Evolutionary conservation across 2,888 invertebrate genomes (phyloP).

Genomic region (Hypercompe scribonia): DNA sequence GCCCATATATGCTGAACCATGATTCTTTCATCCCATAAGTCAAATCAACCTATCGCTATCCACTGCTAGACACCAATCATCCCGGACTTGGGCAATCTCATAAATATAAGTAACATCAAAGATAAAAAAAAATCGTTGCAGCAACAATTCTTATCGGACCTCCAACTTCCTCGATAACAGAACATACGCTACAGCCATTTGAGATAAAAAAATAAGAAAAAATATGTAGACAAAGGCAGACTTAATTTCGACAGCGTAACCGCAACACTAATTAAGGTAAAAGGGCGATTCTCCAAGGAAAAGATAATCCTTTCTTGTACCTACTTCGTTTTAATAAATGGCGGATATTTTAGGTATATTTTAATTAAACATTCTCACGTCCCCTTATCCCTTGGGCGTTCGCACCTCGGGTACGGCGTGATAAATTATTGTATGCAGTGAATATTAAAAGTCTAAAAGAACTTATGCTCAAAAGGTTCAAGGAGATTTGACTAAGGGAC

Average conservation of each 20-base stretch:
- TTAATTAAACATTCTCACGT: constrained; percentile 74
- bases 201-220: constrained; percentile 25
- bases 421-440: constrained; percentile 50
- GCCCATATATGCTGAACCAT: no score
- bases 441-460: constrained; percentile 34
- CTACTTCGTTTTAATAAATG: constrained; percentile 69
- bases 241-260: constrained; percentile 39
- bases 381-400: constrained; percentile 42
- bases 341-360: constrained; percentile 64
- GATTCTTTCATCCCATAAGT: no score
- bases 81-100: no score
- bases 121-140: background rate
- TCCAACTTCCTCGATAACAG: background rate
- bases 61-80: no score
- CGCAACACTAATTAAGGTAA: constrained; percentile 65
- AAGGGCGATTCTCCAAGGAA: constrained; percentile 60
- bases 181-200: background rate
- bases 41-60: no score
- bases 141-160: background rate
- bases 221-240: constrained; percentile 30
- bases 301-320: constrained; percentile 65
- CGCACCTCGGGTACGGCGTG: constrained; percentile 43
- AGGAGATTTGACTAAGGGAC: background rate
- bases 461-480: constrained; percentile 20
- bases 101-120: no score